phyloP scores from a whole-genome alignment of 2,888 invertebrate genomes.

The Petrolisthes cinctipes region DNA sequence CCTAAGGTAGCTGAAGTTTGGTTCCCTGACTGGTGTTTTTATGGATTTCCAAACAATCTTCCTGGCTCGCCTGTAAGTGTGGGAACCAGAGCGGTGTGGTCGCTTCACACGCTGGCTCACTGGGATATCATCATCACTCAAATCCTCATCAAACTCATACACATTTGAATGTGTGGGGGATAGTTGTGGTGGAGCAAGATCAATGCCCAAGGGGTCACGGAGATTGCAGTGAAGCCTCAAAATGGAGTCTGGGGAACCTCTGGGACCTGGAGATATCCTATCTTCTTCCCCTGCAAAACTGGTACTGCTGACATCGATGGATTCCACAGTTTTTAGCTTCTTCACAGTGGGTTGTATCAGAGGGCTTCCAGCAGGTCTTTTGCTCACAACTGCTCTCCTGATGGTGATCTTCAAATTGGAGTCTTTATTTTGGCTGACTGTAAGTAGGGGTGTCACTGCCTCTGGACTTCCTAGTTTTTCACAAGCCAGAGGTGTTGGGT shows the following conservation, averaged over 20 bases:
- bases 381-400: slow-evolving; percentile 24
- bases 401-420: slow-evolving; percentile 46
- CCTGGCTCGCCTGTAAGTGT: slow-evolving; percentile 35
- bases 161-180: slow-evolving; percentile 8
- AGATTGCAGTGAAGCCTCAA: slow-evolving; percentile 50
- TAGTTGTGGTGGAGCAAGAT: background rate
- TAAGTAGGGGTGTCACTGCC: slow-evolving; percentile 25
- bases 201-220: slow-evolving; percentile 62
- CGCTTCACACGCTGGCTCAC: slow-evolving; percentile 31
- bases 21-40: slow-evolving; percentile 53
- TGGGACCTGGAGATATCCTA: slow-evolving; percentile 1
- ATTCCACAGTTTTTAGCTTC: slow-evolving; percentile 18
- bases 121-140: slow-evolving; percentile 51
- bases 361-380: slow-evolving; percentile 23
- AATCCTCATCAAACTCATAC: slow-evolving; percentile 53
- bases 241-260: slow-evolving; percentile 41
- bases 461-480: background rate
- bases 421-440: slow-evolving; percentile 31
- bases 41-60: slow-evolving; percentile 56
- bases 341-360: slow-evolving; percentile 15
- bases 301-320: background rate
- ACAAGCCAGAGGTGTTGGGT: background rate
- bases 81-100: background rate
- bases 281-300: background rate
- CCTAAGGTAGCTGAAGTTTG: slow-evolving; percentile 56